These are phyloP conservation scores for pig (Sus scrofa) DNA, from an alignment of 2,113 vertebrate genomes.

Conservation along the genomic window T2T-Sscrofa CM000812.6:85203001-85203500, in stretches of 20 bases:
- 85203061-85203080: slow-evolving; percentile 85
- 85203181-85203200: slow-evolving; percentile 85
- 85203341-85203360: slow-evolving; percentile 75
- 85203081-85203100: slow-evolving; percentile 88
- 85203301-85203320: slow-evolving; percentile 70
- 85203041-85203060: slow-evolving; percentile 85
- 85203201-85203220: slow-evolving; percentile 83
- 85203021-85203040: slow-evolving; percentile 86
- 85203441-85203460: slow-evolving; percentile 26
- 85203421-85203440: slow-evolving; percentile 67
- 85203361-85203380: slow-evolving; percentile 74
- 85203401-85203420: slow-evolving; percentile 75
- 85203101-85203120: slow-evolving; percentile 88
- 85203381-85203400: slow-evolving; percentile 74
- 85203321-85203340: slow-evolving; percentile 80
- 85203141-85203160: slow-evolving; percentile 88
- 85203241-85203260: slow-evolving; percentile 82
- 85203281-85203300: slow-evolving; percentile 71
- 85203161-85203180: slow-evolving; percentile 87
- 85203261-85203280: slow-evolving; percentile 70
- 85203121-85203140: slow-evolving; percentile 88
- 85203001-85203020: slow-evolving; percentile 84
- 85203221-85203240: slow-evolving; percentile 82
- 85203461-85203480: slow-evolving; percentile 25
- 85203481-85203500: not conserved